A percentile compares a stretch with the other conserved stretches of the same genome.
Conservation (phyloP, 1,140 invertebrate species). For the Euwallacea fornicatus region DNA sequence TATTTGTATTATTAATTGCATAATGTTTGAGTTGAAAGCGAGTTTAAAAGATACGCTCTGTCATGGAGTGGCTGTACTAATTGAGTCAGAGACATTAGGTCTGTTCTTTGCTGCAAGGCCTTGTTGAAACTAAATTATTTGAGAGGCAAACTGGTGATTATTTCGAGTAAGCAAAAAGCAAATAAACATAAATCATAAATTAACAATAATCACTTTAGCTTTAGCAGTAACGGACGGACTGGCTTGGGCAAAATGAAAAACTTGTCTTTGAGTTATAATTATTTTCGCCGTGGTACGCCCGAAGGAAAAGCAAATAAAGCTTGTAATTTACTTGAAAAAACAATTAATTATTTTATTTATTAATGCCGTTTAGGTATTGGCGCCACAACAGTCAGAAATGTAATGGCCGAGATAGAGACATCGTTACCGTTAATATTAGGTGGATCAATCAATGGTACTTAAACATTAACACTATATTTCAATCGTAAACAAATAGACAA, state of each 20-base stretch:
- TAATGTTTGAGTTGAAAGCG: not conserved
- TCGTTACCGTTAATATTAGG: not conserved
- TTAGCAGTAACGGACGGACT: constrained; percentile 9
- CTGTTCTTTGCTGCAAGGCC: not conserved
- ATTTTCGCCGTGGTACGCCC: constrained; percentile 30
- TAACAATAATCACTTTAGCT: constrained; percentile 30
- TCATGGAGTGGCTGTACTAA: not conserved
- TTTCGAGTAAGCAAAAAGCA: constrained; percentile 12
- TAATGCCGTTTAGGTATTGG: constrained; percentile 22
- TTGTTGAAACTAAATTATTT: constrained; percentile 5
- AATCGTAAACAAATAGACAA: constrained; percentile 16
- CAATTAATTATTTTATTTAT: constrained; percentile 46
- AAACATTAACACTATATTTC: constrained; percentile 6
- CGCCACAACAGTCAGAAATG: constrained; percentile 1
- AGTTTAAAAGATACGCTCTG: not conserved
- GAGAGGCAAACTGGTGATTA: constrained; percentile 22
- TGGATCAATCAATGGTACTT: not conserved
- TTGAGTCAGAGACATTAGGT: not conserved
- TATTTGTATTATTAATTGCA: not conserved
- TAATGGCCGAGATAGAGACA: not conserved
- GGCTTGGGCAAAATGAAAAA: constrained; percentile 25
- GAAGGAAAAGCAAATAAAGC: constrained; percentile 42
- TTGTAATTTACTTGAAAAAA: constrained; percentile 41
- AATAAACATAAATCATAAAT: constrained; percentile 27
- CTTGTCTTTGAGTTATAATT: constrained; percentile 37